A percentile compares a stretch with the other conserved stretches of the same genome.
phyloP scores from a whole-genome alignment of 2,888 invertebrate genomes.

The Apamea anceps region DNA sequence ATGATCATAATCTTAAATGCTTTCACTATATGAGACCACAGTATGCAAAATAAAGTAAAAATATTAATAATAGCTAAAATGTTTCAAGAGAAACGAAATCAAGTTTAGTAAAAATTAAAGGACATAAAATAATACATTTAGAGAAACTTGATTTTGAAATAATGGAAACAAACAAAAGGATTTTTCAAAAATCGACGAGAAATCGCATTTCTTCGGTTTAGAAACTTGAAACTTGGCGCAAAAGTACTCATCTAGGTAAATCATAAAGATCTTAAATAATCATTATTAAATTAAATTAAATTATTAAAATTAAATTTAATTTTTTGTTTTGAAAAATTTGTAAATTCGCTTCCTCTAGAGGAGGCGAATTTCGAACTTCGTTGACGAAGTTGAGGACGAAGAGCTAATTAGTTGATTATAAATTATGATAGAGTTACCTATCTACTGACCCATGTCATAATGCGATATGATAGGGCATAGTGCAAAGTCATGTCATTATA shows the following conservation, averaged over 20 bases:
- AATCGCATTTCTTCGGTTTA: neutral
- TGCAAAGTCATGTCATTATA: neutral
- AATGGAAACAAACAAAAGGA: neutral
- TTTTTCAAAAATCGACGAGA: neutral
- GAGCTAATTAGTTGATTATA: neutral
- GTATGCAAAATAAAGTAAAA: too few relatives aligned
- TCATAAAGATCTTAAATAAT: neutral
- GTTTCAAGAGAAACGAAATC: too few relatives aligned
- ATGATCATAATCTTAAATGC: too few relatives aligned
- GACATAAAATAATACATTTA: too few relatives aligned
- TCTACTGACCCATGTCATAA: neutral
- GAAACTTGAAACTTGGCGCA: neutral
- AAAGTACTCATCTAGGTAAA: neutral
- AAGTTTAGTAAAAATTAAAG: too few relatives aligned
- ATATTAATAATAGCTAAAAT: too few relatives aligned
- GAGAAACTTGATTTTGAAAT: neutral
- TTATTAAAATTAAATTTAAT: too few relatives aligned
- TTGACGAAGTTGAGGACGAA: neutral
- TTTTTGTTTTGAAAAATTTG: too few relatives aligned
- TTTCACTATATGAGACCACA: too few relatives aligned
- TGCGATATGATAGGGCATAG: neutral
- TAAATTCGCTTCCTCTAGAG: too few relatives aligned
- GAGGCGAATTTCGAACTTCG: neutral
- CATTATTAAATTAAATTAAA: too few relatives aligned
- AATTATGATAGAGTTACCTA: too few relatives aligned